Conservation (phyloP, 2,113 vertebrate genomes). For the Boulengeromyrus knoepffleri region DNA sequence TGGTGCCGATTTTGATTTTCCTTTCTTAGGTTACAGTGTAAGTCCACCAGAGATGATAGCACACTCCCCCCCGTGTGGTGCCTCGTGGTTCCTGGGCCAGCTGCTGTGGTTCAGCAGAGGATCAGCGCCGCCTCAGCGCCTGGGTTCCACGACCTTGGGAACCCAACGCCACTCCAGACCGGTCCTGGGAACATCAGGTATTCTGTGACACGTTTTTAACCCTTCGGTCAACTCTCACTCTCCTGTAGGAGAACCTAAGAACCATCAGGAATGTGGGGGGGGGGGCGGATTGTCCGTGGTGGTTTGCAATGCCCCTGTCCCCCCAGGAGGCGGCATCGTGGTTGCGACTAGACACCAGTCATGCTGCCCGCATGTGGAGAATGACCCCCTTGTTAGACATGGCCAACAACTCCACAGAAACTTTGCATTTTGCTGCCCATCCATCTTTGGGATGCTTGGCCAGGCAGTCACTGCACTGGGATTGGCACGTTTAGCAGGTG, state of each 20-base stretch:
- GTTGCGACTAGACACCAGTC: neutral
- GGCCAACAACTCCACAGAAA: neutral
- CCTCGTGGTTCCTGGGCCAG: neutral
- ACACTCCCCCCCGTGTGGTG: neutral
- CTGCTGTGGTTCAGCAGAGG: neutral
- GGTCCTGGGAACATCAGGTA: constrained; percentile 54
- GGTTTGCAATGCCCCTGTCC: neutral
- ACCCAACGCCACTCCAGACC: constrained; percentile 54
- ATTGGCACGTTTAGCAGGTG: neutral
- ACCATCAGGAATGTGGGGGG: neutral
- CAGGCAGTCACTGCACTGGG: neutral
- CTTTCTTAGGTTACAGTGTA: neutral
- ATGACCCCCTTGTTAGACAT: neutral
- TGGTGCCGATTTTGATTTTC: neutral
- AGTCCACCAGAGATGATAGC: neutral
- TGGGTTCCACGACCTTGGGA: constrained; percentile 56
- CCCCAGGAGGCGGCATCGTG: neutral
- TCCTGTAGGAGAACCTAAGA: neutral
- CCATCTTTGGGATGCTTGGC: neutral
- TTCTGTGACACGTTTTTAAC: constrained; percentile 56
- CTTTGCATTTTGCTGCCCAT: neutral
- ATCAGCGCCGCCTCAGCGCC: constrained; percentile 30
- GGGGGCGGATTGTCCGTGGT: neutral
- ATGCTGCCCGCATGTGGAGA: neutral
- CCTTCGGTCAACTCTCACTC: constrained; percentile 58